Evolutionary conservation across 1,140 invertebrate genomes (phyloP).

Genomic region (Alviniconcha marisindica): DNA sequence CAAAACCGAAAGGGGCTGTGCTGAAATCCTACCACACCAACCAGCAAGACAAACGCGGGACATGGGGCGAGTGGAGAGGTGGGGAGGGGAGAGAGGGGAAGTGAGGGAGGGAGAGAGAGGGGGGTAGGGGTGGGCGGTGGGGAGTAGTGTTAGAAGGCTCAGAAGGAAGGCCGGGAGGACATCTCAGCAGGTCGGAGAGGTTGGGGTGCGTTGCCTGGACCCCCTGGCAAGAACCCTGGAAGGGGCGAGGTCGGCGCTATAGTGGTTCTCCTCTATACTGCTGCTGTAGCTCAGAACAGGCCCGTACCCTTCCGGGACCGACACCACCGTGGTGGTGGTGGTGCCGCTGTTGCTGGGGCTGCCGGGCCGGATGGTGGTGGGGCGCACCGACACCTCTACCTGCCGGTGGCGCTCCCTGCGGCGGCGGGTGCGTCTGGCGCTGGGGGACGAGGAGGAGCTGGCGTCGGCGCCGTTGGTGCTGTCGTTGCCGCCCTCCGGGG

Average conservation of each 20-base stretch:
- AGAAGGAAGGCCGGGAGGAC: neutral
- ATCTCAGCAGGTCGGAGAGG: neutral
- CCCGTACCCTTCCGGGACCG: conserved; percentile 50
- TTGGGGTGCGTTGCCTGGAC: no score
- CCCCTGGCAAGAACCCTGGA: no score
- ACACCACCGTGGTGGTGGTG: conserved; percentile 38
- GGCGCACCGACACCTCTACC: conserved; percentile 62
- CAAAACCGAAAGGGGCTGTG: no score
- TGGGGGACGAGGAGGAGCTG: conserved; percentile 50
- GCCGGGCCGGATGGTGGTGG: conserved; percentile 52
- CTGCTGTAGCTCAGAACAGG: conserved; percentile 67
- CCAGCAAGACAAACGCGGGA: neutral
- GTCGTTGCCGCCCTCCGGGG: conserved; percentile 11
- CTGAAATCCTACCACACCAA: no score
- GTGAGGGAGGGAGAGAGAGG: neutral
- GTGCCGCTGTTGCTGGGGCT: conserved; percentile 44
- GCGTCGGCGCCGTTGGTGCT: neutral
- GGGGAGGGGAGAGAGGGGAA: conserved; percentile 4
- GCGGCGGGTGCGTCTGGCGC: conserved; percentile 54
- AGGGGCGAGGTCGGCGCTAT: no score
- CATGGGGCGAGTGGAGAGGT: neutral
- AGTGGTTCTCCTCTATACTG: conserved; percentile 69
- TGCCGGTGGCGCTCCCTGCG: conserved; percentile 56
- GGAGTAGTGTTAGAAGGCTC: neutral
- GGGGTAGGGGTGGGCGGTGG: neutral